phyloP scores from a whole-genome alignment of 2,888 invertebrate genomes.

The Latheticus oryzae region DNA sequence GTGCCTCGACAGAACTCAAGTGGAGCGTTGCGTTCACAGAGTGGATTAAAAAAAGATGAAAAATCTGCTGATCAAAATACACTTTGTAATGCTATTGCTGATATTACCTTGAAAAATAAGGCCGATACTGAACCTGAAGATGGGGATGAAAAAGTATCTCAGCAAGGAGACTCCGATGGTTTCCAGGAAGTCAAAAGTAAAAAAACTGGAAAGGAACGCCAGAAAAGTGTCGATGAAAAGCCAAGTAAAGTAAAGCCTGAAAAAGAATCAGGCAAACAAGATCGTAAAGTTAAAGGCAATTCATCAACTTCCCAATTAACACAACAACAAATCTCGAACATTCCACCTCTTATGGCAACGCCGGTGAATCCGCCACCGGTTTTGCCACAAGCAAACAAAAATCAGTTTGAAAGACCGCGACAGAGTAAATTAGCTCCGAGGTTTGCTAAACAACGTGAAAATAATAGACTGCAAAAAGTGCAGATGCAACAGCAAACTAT shows the following conservation, averaged over 20 bases:
- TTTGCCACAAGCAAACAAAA: conserved; percentile 57
- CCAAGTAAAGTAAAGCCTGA: conserved; percentile 47
- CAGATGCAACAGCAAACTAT: conserved; percentile 64
- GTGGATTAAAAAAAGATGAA: conserved; percentile 62
- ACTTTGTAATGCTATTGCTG: conserved; percentile 68
- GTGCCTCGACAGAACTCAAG: conserved; percentile 60
- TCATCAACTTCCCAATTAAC: conserved; percentile 53
- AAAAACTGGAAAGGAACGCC: conserved; percentile 76
- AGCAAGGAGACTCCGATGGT: conserved; percentile 73
- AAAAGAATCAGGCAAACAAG: conserved; percentile 40
- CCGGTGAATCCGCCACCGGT: conserved; percentile 67
- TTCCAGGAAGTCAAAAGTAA: conserved; percentile 89
- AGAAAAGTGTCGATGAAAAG: conserved; percentile 61
- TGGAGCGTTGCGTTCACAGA: conserved; percentile 58
- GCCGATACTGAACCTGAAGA: conserved; percentile 58
- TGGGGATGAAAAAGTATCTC: conserved; percentile 59
- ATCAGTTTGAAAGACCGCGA: conserved; percentile 62
- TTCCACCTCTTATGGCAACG: conserved; percentile 67
- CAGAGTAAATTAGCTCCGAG: conserved; percentile 80
- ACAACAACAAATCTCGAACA: conserved; percentile 66
- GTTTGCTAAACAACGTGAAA: conserved; percentile 79
- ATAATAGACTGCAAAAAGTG: conserved; percentile 68
- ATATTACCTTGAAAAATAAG: conserved; percentile 62
- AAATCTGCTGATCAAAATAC: conserved; percentile 67
- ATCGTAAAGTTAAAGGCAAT: conserved; percentile 22